Percentiles rank a stretch among this genome's conserved stretches.
These are phyloP conservation scores for Oreochromis grahami DNA, from an alignment of 2,797 vertebrate genomes.

Conservation along the genomic window DNA sequence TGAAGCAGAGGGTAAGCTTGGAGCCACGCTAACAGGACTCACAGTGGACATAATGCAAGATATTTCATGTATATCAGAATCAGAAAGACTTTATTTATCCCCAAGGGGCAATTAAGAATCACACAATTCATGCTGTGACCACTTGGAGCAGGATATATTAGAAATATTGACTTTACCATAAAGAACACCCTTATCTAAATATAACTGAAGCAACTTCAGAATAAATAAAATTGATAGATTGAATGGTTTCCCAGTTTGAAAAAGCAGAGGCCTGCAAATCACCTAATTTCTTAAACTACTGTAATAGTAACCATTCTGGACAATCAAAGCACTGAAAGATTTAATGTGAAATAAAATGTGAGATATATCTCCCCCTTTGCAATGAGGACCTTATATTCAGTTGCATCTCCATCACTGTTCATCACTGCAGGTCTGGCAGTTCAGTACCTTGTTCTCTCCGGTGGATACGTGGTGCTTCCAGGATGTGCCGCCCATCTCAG, in stretches of 20 bases:
- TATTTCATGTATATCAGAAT: not conserved
- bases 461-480: slow-evolving; percentile 83
- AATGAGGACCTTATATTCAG: not conserved
- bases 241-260: not conserved
- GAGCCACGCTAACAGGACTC: not conserved
- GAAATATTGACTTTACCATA: not conserved
- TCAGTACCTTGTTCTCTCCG: slow-evolving; percentile 89
- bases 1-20: slow-evolving; percentile 38
- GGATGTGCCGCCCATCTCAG: slow-evolving; percentile 77
- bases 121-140: not conserved
- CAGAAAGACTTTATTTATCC: not conserved
- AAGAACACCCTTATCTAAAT: not conserved
- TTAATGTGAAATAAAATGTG: not conserved
- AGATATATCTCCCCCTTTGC: not conserved
- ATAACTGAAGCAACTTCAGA: not conserved
- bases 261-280: not conserved
- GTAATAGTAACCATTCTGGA: not conserved
- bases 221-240: not conserved
- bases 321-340: not conserved
- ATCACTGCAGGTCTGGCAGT: slow-evolving; percentile 87
- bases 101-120: not conserved
- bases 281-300: not conserved
- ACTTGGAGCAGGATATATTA: not conserved
- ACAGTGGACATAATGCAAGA: accelerated
- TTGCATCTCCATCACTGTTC: not conserved